These are phyloP conservation scores for Steinernema carpocapsae DNA, from an alignment of 2,888 invertebrate species.

Conservation along the genomic window DNA sequence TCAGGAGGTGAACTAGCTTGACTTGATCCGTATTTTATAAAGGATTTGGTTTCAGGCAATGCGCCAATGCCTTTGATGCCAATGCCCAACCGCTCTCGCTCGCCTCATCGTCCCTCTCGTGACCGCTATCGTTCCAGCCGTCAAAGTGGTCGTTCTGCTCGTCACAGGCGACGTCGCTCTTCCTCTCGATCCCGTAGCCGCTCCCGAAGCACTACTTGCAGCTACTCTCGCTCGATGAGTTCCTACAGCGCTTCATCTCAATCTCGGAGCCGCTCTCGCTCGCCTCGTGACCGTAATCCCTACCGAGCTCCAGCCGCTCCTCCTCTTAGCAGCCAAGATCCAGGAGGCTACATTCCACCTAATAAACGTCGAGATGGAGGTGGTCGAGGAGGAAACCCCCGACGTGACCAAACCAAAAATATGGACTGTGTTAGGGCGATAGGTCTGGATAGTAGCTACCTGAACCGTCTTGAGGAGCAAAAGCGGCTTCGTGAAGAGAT, in stretches of 20 bases:
- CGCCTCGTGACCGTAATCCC: not conserved
- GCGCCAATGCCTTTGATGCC: not conserved
- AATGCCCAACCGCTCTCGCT: not conserved
- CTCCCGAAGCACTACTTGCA: not conserved
- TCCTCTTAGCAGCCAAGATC: not conserved
- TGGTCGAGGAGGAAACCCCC: not conserved
- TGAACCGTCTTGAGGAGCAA: constrained; percentile 64
- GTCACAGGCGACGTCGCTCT: not conserved
- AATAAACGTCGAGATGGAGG: not conserved
- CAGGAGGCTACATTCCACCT: not conserved
- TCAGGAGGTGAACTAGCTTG: not conserved
- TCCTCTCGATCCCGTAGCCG: not conserved
- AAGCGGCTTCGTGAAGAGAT: constrained; percentile 60
- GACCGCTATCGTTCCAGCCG: not conserved
- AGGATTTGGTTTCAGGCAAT: not conserved
- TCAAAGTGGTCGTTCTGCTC: not conserved
- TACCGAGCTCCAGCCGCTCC: not conserved
- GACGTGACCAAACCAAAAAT: constrained; percentile 28
- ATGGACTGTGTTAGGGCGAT: constrained; percentile 62
- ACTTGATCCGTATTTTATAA: not conserved
- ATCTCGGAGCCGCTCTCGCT: not conserved
- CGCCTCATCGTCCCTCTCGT: constrained; percentile 1
- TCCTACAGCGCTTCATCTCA: not conserved
- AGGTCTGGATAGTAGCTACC: constrained; percentile 64
- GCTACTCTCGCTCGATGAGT: constrained; percentile 8